phyloP scores from a whole-genome alignment of 2,888 invertebrate species.

The Noctuana brunneofusca region DNA sequence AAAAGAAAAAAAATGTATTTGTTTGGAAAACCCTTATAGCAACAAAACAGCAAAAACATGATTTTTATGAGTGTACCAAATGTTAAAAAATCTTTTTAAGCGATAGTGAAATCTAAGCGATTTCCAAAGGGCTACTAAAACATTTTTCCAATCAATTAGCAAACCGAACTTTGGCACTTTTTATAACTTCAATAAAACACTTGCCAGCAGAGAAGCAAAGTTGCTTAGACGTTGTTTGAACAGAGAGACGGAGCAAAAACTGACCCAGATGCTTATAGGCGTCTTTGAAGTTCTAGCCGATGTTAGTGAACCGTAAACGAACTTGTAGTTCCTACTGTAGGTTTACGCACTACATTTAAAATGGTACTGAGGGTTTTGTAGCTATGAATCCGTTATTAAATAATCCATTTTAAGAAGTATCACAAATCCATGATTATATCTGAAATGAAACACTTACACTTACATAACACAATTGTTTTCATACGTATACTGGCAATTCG shows the following conservation, averaged over 20 bases:
- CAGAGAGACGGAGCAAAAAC: constrained; percentile 67
- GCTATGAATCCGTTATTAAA: no score
- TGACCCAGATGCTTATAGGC: constrained; percentile 55
- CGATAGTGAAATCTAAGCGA: background rate
- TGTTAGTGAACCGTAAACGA: constrained; percentile 28
- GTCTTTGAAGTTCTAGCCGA: constrained; percentile 10
- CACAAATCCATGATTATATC: no score
- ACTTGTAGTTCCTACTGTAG: constrained; percentile 19
- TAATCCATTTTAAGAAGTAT: no score
- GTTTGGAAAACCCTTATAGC: background rate
- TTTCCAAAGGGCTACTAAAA: constrained; percentile 10
- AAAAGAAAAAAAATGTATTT: background rate
- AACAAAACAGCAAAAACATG: background rate
- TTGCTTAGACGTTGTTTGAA: constrained; percentile 58
- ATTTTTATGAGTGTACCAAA: no score
- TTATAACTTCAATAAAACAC: constrained; percentile 14
- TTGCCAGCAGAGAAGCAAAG: constrained; percentile 27
- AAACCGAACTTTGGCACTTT: constrained; percentile 16
- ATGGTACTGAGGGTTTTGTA: background rate
- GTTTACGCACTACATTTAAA: constrained; percentile 15
- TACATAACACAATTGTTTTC: no score
- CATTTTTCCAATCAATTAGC: constrained; percentile 23
- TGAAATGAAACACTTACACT: no score
- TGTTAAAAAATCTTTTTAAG: background rate
- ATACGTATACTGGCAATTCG: no score